These are phyloP conservation scores for Chelidonichthys spinosus DNA, from an alignment of 2,797 vertebrate species.

Conservation along the genomic window DNA sequence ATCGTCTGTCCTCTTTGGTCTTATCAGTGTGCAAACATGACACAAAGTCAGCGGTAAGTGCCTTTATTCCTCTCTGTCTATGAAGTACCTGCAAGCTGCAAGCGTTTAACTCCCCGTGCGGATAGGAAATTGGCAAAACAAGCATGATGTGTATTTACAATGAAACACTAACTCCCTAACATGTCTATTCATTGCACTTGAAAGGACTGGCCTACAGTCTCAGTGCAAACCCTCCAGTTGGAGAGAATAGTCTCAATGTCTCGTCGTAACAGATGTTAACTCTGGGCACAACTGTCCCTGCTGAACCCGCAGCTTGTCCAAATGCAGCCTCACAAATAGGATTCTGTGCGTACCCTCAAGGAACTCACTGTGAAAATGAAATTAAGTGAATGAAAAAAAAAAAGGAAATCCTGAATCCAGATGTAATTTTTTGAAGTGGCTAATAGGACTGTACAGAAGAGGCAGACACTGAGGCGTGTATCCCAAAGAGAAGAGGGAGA, in stretches of 20 bases:
- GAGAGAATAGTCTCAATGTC: slow-evolving; percentile 53
- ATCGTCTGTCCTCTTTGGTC: slow-evolving; percentile 41
- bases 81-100: slow-evolving; percentile 43
- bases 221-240: slow-evolving; percentile 27
- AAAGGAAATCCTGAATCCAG: slow-evolving; percentile 65
- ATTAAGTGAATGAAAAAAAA: slow-evolving; percentile 47
- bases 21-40: slow-evolving; percentile 58
- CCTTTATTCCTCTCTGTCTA: slow-evolving; percentile 37
- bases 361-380: slow-evolving; percentile 55
- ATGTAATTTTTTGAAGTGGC: slow-evolving; percentile 74
- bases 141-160: slow-evolving; percentile 24
- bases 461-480: slow-evolving; percentile 58
- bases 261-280: slow-evolving; percentile 53
- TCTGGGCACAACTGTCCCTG: slow-evolving; percentile 48
- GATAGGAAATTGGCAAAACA: slow-evolving; percentile 45
- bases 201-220: slow-evolving; percentile 59
- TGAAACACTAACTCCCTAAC: slow-evolving; percentile 9
- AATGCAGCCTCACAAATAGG: slow-evolving; percentile 51
- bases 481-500: slow-evolving; percentile 56
- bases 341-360: slow-evolving; percentile 47
- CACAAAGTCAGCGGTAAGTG: slow-evolving; percentile 40
- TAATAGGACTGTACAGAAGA: slow-evolving; percentile 59
- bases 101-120: slow-evolving; percentile 30
- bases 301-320: slow-evolving; percentile 44
- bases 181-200: slow-evolving; percentile 51